Evolutionary conservation across 1,140 invertebrate genomes (phyloP), one percentile per base, ranked within the genome.

Genomic region (Maniola jurtina): DNA sequence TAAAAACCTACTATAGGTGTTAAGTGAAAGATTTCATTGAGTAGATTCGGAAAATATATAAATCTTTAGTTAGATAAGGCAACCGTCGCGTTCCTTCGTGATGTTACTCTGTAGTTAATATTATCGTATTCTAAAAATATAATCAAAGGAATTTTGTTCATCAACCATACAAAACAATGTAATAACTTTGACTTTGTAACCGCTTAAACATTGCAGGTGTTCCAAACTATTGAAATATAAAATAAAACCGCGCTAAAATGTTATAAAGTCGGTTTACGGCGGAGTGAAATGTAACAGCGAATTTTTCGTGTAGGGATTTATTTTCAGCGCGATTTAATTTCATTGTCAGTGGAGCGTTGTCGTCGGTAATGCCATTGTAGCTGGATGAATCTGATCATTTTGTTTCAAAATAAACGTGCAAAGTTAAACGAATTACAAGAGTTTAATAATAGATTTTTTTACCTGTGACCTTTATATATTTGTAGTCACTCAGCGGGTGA

Each of bases 171-270:
- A 38, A 38, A 38, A 38, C 38, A 7, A 38, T 38, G 38, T 3
- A 38, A 38, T 38, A 3, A 38, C 38, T 38, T 1, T 38, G 6
- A 38, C 38, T 38, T 36, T 38, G 9, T 45, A n/a, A 45, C 42
- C 11, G 42, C 42, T 52, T 25, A 16, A 52, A 52, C 14, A 52
- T 16, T 52, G 5, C 48, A 52, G 48, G 48, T 52, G 48, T 52
- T 52, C 6, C 7, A 25, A 52, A 52, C 14, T 52, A 52, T 16
- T 52, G 14, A 52, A 52, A 52, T 52, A 52, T 25, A 25, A 25
- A 52, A 52, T 52, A 25, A 25, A 52, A 52, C 7, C 16, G 48
- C 10, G 14, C 14, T 16, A 52, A 52, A 52, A 52, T 6, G 48
- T 5, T 25, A 52, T 52, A 25, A 52, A 6, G 14, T 15, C 16